These are phyloP conservation scores for Lasioglossum vierecki DNA, from an alignment of 2,888 invertebrate species.

Conservation along the genomic window DNA sequence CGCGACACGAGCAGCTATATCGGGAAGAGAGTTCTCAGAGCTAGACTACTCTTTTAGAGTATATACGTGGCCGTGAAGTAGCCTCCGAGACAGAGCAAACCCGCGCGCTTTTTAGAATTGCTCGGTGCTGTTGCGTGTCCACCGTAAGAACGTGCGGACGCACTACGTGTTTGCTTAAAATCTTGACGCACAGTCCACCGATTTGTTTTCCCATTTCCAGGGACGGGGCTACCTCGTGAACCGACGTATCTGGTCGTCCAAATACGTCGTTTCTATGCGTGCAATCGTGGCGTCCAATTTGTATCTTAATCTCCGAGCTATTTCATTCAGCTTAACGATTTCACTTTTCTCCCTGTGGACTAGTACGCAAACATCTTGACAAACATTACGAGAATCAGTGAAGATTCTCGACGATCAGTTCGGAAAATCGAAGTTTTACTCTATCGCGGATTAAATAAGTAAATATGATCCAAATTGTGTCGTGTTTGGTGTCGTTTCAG, in stretches of 20 bases:
- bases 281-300: not conserved
- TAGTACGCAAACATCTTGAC: not conserved
- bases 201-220: constrained; percentile 68
- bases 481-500: too few relatives aligned
- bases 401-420: not conserved
- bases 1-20: constrained; percentile 68
- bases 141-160: constrained; percentile 56
- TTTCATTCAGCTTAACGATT: not conserved
- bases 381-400: not conserved
- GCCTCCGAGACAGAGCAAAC: constrained; percentile 73
- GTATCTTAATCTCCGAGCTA: not conserved
- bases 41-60: constrained; percentile 67
- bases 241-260: not conserved
- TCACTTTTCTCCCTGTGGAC: not conserved
- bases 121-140: constrained; percentile 54
- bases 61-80: constrained; percentile 67
- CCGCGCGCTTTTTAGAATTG: constrained; percentile 65
- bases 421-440: too few relatives aligned
- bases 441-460: too few relatives aligned
- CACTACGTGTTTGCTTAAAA: constrained; percentile 78
- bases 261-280: not conserved
- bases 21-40: constrained; percentile 71
- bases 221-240: constrained; percentile 42
- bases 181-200: constrained; percentile 75
- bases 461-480: not conserved